Percentiles rank a stretch among this genome's conserved stretches.
These are phyloP conservation scores for Chloromyia formosa DNA, from an alignment of 2,888 invertebrate species.

Conservation along the genomic window DNA sequence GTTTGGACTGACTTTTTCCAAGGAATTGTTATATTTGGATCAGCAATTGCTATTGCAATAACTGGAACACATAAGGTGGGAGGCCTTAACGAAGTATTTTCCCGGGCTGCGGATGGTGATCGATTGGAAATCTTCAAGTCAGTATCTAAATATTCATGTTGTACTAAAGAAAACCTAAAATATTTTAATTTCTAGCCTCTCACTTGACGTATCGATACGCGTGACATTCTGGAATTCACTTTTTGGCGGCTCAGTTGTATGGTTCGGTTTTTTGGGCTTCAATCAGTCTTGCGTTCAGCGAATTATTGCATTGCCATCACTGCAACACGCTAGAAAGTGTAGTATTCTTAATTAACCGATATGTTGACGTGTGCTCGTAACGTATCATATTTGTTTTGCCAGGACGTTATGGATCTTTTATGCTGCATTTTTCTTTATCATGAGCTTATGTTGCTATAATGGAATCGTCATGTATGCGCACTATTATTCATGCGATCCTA, in stretches of 20 bases:
- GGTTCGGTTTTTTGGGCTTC: conserved; percentile 70
- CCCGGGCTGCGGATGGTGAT: conserved; percentile 52
- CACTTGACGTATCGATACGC: conserved; percentile 68
- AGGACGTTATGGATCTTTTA: conserved; percentile 67
- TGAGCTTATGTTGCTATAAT: conserved; percentile 66
- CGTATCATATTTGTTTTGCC: conserved; percentile 26
- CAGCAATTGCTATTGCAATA: conserved; percentile 55
- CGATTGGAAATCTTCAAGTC: conserved; percentile 57
- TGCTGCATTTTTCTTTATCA: conserved; percentile 65
- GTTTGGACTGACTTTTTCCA: conserved; percentile 63
- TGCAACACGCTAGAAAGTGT: conserved; percentile 66
- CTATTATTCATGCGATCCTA: conserved; percentile 68
- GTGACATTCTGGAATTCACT: conserved; percentile 71
- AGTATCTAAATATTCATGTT: conserved; percentile 11
- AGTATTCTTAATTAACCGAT: neutral
- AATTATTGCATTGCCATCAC: conserved; percentile 68
- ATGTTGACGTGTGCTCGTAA: neutral
- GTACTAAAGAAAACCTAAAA: neutral
- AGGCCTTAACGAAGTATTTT: conserved; percentile 55
- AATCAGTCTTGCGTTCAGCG: conserved; percentile 75
- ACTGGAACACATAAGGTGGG: conserved; percentile 57
- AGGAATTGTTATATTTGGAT: conserved; percentile 55
- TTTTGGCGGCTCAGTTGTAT: conserved; percentile 68
- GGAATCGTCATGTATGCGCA: conserved; percentile 67
- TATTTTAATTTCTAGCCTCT: conserved; percentile 53